Base-by-base conservation (phyloP, 2,113 vertebrate species). In the Mohoua ochrocephala region DNA sequence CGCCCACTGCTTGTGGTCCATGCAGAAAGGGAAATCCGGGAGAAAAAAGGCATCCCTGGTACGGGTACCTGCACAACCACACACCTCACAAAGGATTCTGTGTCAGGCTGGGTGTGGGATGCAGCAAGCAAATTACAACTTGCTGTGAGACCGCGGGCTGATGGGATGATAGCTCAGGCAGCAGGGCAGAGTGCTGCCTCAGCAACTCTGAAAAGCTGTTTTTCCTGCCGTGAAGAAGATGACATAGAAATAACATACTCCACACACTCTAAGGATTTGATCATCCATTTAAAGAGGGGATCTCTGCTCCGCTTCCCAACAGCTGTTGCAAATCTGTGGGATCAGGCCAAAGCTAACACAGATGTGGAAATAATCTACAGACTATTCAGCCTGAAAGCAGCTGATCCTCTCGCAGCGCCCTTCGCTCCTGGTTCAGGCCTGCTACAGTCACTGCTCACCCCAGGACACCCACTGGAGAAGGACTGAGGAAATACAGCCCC, bases 281-380 rank as follows among this genome's bases (percentile, higher is more conserved):
- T 94, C 95, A 95, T 95, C 84, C 95, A 89, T 97, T 98, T 97
- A 97, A 98, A 95, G 82, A 94, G 87, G 94, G 94, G 92, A 93
- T 93, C 97, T 97, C 84, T 96, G 94, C 94, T 98, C 95, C 6
- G 74, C 96, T 97, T 97, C 96, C 96, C 97, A 97, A 96, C 98
- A 98, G 98, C 98, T 98, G 98, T 81, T 98, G 97, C 91, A 95
- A 97, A 97, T 96, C 97, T 96, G 75, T 87, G 71, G 94, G 97
- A 97, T 97, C 87, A 95, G 89, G 97, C 97, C 97, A 98, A 98
- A 97, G 95, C 97, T 98, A 98, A 98, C 96, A 96, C 97, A 98
- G 97, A 98, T 97, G 97, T 90, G 76, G 91, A 97, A 97, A 93
- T 96, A 94, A 97, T 96, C 96, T 97, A 71, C 1, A 1, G 78